Evolutionary conservation across 2,888 invertebrate genomes (phyloP), one percentile per base, ranked within the genome.

Genomic region (Lordiphosa andalusiaca): DNA sequence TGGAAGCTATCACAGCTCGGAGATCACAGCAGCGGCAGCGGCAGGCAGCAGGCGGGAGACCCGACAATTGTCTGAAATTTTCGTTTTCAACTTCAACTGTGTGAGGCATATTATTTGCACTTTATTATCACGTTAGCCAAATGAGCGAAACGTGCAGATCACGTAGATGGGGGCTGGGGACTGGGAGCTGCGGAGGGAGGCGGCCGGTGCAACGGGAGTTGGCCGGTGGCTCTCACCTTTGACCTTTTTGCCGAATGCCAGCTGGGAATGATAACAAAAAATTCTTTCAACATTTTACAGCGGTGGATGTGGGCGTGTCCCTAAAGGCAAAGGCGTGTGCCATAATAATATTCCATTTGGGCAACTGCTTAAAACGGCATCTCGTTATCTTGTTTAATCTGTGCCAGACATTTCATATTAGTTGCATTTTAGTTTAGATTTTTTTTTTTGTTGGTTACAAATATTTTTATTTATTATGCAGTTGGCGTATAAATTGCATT

Each of bases 91-190:
- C 70, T 69, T 65, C 68, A 56, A 66, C 73, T 80, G 63, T 63
- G 62, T 63, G 66, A 85, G 77, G 80, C 87, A 87, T 88, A 87
- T 88, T 88, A 88, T 88, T 88, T 88, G 88, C 88, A 88, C 88
- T 88, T 88, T 88, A 88, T 88, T 88, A 88, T 88, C 88, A 86
- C 88, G 87, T 88, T 88, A 88, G 84, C 80, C 74, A 86, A 86
- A 86, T 86, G 83, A 86, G 78, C 70, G 78, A 85, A 86, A 87
- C 84, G 83, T 85, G 84, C 83, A 83, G 73, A 65, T 64, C 72
- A 67, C 49, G 55, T 39, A 59, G 58, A 56, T 44, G 21, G 42
- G 38, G 48, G 1, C 30, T 25, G 48, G 48, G 19, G 36, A n/a
- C n/a, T n/a, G n/a, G n/a, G n/a, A n/a, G n/a, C n/a, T n/a, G 30